phyloP scores from a whole-genome alignment of 2,797 vertebrate species.

The Sitta carolinensis region DNA sequence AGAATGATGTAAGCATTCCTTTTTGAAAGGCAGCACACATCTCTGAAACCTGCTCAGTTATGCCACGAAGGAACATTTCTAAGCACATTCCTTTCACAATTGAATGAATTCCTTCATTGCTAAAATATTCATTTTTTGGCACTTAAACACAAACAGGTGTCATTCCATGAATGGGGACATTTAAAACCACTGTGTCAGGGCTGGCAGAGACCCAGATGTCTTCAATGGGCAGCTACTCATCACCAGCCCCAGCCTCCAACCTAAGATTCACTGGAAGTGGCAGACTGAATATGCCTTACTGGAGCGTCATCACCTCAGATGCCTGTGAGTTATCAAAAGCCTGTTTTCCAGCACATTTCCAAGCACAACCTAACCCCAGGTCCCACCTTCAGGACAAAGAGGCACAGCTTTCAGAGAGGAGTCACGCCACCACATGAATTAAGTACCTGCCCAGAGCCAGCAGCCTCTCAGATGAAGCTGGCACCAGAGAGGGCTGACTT shows the following conservation, averaged over 20 bases:
- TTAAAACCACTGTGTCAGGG: slow-evolving; percentile 12
- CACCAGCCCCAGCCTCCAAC: background rate
- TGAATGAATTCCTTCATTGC: slow-evolving; percentile 27
- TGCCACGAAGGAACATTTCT: background rate
- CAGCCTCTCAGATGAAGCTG: background rate
- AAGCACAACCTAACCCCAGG: background rate
- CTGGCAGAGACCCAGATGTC: background rate
- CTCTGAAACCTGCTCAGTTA: slow-evolving; percentile 6
- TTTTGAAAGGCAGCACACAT: slow-evolving; percentile 4
- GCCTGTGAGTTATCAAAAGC: background rate
- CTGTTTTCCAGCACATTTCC: background rate
- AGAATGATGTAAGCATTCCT: background rate
- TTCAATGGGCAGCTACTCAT: background rate
- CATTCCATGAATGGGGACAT: slow-evolving; percentile 29
- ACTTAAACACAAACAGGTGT: slow-evolving; percentile 39
- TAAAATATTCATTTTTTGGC: slow-evolving; percentile 42
- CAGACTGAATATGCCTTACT: background rate
- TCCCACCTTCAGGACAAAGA: background rate
- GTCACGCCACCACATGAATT: background rate
- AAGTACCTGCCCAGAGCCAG: background rate
- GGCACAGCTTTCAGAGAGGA: background rate
- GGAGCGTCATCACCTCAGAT: background rate
- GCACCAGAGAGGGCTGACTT: background rate
- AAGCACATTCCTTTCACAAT: slow-evolving; percentile 38
- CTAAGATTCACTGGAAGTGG: background rate